Evolutionary conservation across 1,140 invertebrate species (phyloP).

Genomic region (Gonioctena quinquepunctata): DNA sequence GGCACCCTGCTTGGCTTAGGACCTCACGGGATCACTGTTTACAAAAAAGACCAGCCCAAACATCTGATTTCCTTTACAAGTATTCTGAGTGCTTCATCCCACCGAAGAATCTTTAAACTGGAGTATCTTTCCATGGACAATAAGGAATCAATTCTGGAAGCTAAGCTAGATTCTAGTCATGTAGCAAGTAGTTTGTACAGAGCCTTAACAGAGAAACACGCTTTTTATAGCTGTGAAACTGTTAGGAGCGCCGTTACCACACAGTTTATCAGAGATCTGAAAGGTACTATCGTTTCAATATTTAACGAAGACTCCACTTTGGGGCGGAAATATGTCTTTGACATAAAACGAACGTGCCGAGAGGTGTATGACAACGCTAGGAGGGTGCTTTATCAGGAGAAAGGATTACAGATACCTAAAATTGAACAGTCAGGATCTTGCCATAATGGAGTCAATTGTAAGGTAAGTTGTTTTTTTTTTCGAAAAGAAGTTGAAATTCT

Average conservation of each 20-base stretch:
- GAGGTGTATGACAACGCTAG: slow-evolving; percentile 87
- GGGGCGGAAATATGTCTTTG: slow-evolving; percentile 87
- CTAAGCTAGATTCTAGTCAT: slow-evolving; percentile 78
- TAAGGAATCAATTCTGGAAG: slow-evolving; percentile 70
- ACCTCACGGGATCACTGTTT: slow-evolving; percentile 78
- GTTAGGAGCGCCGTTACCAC: slow-evolving; percentile 84
- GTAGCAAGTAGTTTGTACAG: slow-evolving; percentile 80
- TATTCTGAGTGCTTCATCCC: slow-evolving; percentile 78
- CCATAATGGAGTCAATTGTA: slow-evolving; percentile 47
- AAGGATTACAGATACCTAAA: slow-evolving; percentile 9
- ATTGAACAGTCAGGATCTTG: slow-evolving; percentile 18
- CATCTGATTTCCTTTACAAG: slow-evolving; percentile 77
- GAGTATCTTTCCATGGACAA: slow-evolving; percentile 73
- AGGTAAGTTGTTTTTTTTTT: slow-evolving; percentile 51
- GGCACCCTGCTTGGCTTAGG: slow-evolving; percentile 68
- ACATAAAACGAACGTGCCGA: slow-evolving; percentile 82
- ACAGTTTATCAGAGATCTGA: slow-evolving; percentile 85
- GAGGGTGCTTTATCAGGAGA: slow-evolving; percentile 65
- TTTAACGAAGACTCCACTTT: slow-evolving; percentile 87
- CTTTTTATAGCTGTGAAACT: slow-evolving; percentile 90
- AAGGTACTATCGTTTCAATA: slow-evolving; percentile 88
- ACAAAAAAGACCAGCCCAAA: slow-evolving; percentile 67
- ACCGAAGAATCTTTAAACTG: slow-evolving; percentile 74
- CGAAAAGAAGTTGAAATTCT: too few relatives aligned
- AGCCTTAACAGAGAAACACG: slow-evolving; percentile 88